These are phyloP conservation scores for Phyllostomus hastatus DNA, from an alignment of 2,113 vertebrate species.

Conservation along the genomic window DNA sequence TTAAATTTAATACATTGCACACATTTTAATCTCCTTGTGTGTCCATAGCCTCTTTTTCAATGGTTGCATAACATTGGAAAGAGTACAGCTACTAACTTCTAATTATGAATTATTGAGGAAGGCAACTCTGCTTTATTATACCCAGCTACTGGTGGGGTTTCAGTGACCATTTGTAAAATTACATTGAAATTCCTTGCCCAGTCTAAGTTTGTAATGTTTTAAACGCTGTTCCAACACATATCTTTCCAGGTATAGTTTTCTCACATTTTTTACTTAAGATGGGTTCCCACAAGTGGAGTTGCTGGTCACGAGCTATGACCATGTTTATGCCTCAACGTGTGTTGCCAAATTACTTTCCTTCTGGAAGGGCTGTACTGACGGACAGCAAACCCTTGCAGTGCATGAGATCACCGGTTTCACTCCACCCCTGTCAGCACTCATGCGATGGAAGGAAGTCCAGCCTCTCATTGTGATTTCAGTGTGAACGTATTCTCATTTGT, in stretches of 20 bases:
- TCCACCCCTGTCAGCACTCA: background rate
- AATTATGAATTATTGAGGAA: background rate
- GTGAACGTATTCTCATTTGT: background rate
- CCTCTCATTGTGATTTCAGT: background rate
- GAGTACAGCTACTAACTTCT: background rate
- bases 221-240: background rate
- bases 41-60: background rate
- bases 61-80: background rate
- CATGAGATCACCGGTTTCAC: background rate
- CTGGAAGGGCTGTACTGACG: background rate
- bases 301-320: background rate
- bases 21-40: background rate
- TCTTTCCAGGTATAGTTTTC: background rate
- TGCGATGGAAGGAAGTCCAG: background rate
- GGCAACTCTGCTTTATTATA: background rate
- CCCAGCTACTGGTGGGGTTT: background rate
- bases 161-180: background rate
- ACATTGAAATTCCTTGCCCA: background rate
- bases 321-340: background rate
- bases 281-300: background rate
- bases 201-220: slow-evolving; percentile 4
- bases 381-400: background rate
- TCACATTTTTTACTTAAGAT: slow-evolving; percentile 16
- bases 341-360: background rate
- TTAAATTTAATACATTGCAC: background rate